Evolutionary conservation across 1,140 invertebrate species (phyloP).

Genomic region (Papilio aristodemus): DNA sequence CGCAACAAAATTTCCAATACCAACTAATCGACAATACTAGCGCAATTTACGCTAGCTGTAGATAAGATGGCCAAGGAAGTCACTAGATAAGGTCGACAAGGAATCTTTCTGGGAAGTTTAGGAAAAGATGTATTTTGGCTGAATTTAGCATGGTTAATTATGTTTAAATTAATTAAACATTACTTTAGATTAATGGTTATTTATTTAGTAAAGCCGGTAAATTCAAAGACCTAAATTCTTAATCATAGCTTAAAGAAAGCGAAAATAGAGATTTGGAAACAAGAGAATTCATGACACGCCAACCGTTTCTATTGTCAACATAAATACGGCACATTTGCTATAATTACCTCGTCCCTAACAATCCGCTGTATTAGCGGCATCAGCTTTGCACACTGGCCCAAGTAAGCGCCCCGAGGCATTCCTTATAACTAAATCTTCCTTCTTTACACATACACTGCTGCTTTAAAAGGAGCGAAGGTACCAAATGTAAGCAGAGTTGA

Average conservation of each 20-base stretch:
- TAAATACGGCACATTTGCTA: conserved; percentile 71
- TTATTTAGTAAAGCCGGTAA: neutral
- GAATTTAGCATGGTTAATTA: no score
- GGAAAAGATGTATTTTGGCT: no score
- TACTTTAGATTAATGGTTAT: neutral
- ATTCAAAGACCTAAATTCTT: neutral
- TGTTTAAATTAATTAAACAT: neutral
- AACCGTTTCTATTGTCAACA: conserved; percentile 60
- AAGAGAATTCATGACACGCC: conserved; percentile 44
- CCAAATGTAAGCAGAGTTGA: neutral
- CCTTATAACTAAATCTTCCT: conserved; percentile 28
- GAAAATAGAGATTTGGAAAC: conserved; percentile 49
- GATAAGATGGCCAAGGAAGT: no score
- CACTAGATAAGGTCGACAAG: no score
- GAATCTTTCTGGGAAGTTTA: no score
- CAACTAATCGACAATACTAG: no score
- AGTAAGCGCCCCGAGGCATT: conserved; percentile 38
- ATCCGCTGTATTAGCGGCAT: conserved; percentile 66
- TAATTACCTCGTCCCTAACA: conserved; percentile 70
- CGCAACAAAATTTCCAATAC: no score
- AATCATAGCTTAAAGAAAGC: conserved; percentile 25
- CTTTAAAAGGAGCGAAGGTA: conserved; percentile 33
- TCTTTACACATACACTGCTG: conserved; percentile 44
- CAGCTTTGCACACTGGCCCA: conserved; percentile 48
- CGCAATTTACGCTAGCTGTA: no score